Evolutionary conservation across 2,888 invertebrate genomes (phyloP), one percentile per base, ranked within the genome.

Genomic region (Chloromyia formosa): DNA sequence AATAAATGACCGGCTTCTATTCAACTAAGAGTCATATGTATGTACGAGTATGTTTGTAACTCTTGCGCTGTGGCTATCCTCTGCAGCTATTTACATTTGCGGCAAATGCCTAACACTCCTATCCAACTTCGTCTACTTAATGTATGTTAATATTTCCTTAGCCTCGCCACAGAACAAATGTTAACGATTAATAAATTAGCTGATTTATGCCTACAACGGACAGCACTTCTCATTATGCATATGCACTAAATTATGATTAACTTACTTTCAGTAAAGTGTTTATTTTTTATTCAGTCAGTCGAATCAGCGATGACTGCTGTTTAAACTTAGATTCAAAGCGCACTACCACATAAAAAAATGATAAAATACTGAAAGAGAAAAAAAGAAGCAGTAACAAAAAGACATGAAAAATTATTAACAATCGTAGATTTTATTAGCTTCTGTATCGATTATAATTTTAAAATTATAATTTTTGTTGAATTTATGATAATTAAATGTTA

Each of bases 401-500:
- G n/a, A 35, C 27, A 35, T 35, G 27, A 35, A 35, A 35, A 35
- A 35, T 35, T 2, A 35, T 35, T 35, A 35, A 35, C 14, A 56
- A 56, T 56, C 16, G 18, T 5, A 56, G 16, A 56, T 18, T 56
- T 56, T 56, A 56, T 56, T 56, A 20, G 56, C 56, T 56, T 22
- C 56, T 2, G 56, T 56, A 18, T 22, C 20, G 20, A 56, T 56
- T 18, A 56, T 49, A 18, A 16, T 56, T 56, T 56, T 2, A 35
- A 56, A 56, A 20, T 16, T 10, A 0, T 20, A 10, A 22, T 20
- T 56, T 56, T 20, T 16, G 16, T 56, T 56, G 56, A 56, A 10
- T 56, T 56, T 56, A 56, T 56, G 56, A 22, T 56, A 56, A 56
- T 56, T 56, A 49, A n/a, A 49, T 35, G 27, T 35, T 35, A 35